Conservation (phyloP, 2,797 vertebrate species). For the Pangasius sanitwongsei region DNA sequence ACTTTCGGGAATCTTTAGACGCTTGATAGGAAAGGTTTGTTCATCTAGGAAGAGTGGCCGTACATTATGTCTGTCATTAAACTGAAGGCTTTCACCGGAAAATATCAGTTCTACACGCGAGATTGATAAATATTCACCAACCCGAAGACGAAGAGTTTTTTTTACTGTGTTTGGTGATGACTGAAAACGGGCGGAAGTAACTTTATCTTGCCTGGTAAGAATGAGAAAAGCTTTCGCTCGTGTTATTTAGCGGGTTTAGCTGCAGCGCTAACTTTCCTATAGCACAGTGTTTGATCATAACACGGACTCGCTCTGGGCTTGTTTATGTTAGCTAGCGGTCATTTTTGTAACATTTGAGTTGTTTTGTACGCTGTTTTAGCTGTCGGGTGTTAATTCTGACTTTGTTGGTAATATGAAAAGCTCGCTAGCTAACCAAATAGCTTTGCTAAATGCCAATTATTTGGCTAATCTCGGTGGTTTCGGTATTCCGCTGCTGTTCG, state of each 20-base stretch:
- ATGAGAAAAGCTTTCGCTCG: conserved; percentile 56
- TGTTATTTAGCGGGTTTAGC: conserved; percentile 1
- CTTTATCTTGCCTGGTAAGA: conserved; percentile 67
- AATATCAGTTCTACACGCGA: neutral
- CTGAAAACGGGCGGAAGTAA: conserved; percentile 73
- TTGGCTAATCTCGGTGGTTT: neutral
- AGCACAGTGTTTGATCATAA: neutral
- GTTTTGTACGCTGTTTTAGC: neutral
- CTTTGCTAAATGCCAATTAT: neutral
- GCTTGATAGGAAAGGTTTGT: conserved; percentile 74
- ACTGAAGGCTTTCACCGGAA: neutral
- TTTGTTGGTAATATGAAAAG: neutral
- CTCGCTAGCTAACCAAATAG: neutral
- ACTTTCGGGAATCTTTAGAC: conserved; percentile 75
- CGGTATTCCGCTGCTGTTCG: neutral
- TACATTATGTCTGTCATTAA: conserved; percentile 4
- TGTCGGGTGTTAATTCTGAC: neutral
- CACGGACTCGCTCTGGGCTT: neutral
- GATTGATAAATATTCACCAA: neutral
- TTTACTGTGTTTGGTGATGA: conserved; percentile 65
- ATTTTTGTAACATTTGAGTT: no score
- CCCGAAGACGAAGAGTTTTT: conserved; percentile 22
- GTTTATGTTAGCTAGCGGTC: neutral
- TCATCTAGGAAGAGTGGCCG: conserved; percentile 3
- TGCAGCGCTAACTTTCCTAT: neutral